phyloP scores from a whole-genome alignment of 2,113 vertebrate species.

The Paramormyrops kingsleyae region DNA sequence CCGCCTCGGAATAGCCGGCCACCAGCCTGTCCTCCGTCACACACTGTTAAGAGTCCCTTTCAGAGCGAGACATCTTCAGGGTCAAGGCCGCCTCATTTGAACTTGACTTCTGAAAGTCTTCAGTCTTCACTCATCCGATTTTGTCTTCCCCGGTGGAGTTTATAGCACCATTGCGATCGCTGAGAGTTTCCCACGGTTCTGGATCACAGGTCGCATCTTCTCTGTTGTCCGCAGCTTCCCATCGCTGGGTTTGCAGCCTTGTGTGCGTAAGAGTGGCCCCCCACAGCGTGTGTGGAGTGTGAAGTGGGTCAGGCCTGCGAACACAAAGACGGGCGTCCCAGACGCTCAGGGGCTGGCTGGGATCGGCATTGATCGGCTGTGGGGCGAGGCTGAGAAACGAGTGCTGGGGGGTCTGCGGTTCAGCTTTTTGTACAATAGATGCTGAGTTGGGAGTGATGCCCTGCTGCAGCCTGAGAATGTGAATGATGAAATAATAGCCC shows the following conservation, averaged over 20 bases:
- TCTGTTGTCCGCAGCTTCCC: background rate
- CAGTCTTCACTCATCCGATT: background rate
- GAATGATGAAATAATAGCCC: background rate
- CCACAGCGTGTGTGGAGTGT: background rate
- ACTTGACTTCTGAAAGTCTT: background rate
- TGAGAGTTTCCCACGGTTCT: background rate
- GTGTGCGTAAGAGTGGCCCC: slow-evolving; percentile 14
- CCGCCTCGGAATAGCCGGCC: background rate
- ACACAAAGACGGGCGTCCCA: slow-evolving; percentile 37
- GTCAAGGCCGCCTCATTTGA: background rate
- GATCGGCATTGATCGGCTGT: background rate
- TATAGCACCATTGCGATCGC: background rate
- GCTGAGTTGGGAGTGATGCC: background rate
- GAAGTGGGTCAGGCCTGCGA: slow-evolving; percentile 58
- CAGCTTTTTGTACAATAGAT: background rate
- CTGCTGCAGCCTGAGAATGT: background rate
- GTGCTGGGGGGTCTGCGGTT: background rate
- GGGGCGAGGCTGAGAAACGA: background rate
- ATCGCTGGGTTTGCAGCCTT: background rate
- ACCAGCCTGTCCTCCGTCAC: background rate
- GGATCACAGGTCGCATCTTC: background rate
- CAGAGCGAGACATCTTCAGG: slow-evolving; percentile 35
- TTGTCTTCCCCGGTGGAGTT: background rate
- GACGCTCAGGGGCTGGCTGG: slow-evolving; percentile 28
- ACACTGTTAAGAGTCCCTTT: slow-evolving; percentile 51